A percentile compares a stretch with the other conserved stretches of the same genome.
These are phyloP conservation scores for Erebia aethiops DNA, from an alignment of 2,888 invertebrate genomes.

Conservation along the genomic window DNA sequence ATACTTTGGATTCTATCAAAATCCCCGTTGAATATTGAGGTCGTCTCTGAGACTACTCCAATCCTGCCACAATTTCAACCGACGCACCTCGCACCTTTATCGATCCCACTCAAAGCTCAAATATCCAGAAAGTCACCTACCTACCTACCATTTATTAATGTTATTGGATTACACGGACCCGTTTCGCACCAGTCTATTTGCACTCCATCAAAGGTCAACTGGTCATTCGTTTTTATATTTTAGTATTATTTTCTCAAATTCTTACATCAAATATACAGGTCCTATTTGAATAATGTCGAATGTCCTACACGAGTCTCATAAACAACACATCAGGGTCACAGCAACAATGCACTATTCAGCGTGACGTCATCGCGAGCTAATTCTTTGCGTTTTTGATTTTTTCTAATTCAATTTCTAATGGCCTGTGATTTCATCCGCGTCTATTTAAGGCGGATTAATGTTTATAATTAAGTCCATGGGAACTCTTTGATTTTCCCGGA, in stretches of 20 bases:
- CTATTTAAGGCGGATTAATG: no score
- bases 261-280: slow-evolving; percentile 17
- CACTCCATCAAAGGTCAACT: slow-evolving; percentile 44
- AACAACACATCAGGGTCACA: slow-evolving; percentile 44
- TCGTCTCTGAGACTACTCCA: slow-evolving; percentile 6
- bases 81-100: slow-evolving; percentile 10
- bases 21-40: neutral
- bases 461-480: no score
- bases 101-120: slow-evolving; percentile 15
- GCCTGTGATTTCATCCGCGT: no score
- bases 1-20: neutral
- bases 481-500: no score
- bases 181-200: slow-evolving; percentile 33
- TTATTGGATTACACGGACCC: slow-evolving; percentile 7
- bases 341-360: slow-evolving; percentile 44
- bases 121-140: slow-evolving; percentile 5
- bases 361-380: slow-evolving; percentile 39
- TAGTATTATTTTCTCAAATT: slow-evolving; percentile 15
- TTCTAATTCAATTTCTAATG: no score
- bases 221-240: slow-evolving; percentile 14
- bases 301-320: slow-evolving; percentile 37
- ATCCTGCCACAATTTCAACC: slow-evolving; percentile 5
- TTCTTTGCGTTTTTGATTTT: slow-evolving; percentile 23
- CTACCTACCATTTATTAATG: neutral
- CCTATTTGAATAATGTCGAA: slow-evolving; percentile 19